Evolutionary conservation across 2,888 invertebrate species (phyloP), one percentile per base, ranked within the genome.

Genomic region (Troilus luridus): DNA sequence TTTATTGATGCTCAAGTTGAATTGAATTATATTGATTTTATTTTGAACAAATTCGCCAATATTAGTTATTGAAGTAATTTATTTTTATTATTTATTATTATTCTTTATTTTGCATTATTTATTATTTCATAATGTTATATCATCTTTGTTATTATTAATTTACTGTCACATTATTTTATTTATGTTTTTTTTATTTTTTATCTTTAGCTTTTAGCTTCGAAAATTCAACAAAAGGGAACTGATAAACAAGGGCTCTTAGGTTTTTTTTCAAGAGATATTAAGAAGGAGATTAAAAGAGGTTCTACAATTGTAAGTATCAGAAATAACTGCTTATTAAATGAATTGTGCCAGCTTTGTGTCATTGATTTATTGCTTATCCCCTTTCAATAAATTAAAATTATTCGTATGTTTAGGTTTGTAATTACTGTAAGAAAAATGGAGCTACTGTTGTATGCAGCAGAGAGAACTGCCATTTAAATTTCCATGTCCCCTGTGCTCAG

Each of bases 401-500:
- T 89, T n/a, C 62, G 54, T 56, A 67, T 89, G 90, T 95, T 0
- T 94, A 97, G 97, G 94, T 93, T 93, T 98, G 98, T 93, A 95
- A 94, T 9, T 97, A 95, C 93, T 98, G 98, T 93, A 94, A 94
- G 24, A 94, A 94, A 60, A 93, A 91, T 0, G 96, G 96, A 0
- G 98, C 98, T 0, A 97, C 96, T 1, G 95, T 98, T 1, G 96
- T 96, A 0, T 98, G 98, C 93, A 95, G 95, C n/a, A 94, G 95
- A 0, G 92, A 93, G 0, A 95, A 94, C 90, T 98, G 98, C 93
- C 95, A 95, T 85, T 95, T 95, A 90, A 95, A 95, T 88, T 98
- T 97, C 94, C 98, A 98, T 93, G 94, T 97, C 88, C 96, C 96
- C 0, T 98, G 98, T 93, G 98, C 98, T 0, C 93, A 96, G 7